These are phyloP conservation scores for Cuniculus paca DNA, from an alignment of 2,797 vertebrate genomes.

Conservation along the genomic window DNA sequence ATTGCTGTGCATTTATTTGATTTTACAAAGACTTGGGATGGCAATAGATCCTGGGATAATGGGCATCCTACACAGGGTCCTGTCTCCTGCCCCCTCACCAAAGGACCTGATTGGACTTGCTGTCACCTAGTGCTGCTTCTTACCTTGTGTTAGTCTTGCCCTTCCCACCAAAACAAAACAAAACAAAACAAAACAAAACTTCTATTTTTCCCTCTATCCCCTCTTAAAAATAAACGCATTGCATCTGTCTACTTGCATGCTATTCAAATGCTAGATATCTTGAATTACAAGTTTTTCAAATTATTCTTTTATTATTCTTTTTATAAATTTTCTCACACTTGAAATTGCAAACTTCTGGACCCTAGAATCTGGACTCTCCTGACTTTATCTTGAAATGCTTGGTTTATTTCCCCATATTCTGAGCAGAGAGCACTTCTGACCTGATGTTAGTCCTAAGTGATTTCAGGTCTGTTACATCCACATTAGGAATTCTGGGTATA, in stretches of 20 bases:
- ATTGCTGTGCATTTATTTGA: neutral
- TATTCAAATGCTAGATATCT: neutral
- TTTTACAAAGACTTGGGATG: neutral
- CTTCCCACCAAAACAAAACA: neutral
- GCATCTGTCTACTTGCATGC: neutral
- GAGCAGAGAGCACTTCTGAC: neutral
- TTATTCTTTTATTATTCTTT: constrained; percentile 33
- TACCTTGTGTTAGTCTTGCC: neutral
- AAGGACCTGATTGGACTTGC: neutral
- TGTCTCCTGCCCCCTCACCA: neutral
- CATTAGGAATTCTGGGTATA: neutral
- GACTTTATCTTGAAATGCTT: constrained; percentile 20
- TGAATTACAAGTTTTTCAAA: neutral
- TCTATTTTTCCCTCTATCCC: neutral
- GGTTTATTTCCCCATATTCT: neutral
- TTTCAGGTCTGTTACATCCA: neutral
- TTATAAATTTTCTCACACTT: neutral
- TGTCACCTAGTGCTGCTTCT: neutral
- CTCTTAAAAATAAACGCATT: constrained; percentile 33
- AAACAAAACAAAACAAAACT: neutral
- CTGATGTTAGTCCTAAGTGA: neutral
- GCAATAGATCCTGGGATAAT: fast-evolving
- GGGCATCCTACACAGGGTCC: too few relatives aligned
- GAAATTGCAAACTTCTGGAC: constrained; percentile 2
- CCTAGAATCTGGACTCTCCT: neutral